A percentile compares a stretch with the other conserved stretches of the same genome.
These are phyloP conservation scores for Ormyrus thymus DNA, from an alignment of 2,888 invertebrate genomes.

Conservation along the genomic window DNA sequence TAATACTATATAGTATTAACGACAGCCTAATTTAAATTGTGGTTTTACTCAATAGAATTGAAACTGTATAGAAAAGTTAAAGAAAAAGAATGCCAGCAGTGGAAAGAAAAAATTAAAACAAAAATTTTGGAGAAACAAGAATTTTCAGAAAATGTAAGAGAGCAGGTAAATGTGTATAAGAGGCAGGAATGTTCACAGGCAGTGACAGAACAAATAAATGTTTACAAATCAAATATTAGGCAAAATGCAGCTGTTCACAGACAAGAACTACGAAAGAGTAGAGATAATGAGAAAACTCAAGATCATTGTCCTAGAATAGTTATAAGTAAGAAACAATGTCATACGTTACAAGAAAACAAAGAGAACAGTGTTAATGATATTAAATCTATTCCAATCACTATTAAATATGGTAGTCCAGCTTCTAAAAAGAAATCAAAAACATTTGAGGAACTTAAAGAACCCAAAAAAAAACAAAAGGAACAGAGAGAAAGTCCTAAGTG, in stretches of 20 bases:
- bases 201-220: neutral
- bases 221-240: slow-evolving; percentile 21
- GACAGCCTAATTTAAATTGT: neutral
- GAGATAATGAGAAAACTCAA: neutral
- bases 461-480: neutral
- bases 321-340: neutral
- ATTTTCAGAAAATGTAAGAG: slow-evolving; percentile 37
- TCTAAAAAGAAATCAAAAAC: neutral
- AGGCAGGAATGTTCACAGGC: too few species aligned
- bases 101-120: slow-evolving; percentile 66
- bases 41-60: slow-evolving; percentile 77
- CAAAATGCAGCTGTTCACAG: neutral
- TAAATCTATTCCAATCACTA: neutral
- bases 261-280: neutral
- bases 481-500: slow-evolving; percentile 60
- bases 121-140: slow-evolving; percentile 66
- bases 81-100: slow-evolving; percentile 76
- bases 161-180: too few species aligned
- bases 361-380: neutral
- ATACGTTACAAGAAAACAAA: neutral
- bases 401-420: slow-evolving; percentile 1
- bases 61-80: slow-evolving; percentile 79
- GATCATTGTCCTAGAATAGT: neutral
- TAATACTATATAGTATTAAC: slow-evolving; percentile 5
- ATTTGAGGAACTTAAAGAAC: too few species aligned